These are phyloP conservation scores for Hippopotamus amphibius DNA, from an alignment of 2,113 vertebrate genomes.

Conservation along the genomic window DNA sequence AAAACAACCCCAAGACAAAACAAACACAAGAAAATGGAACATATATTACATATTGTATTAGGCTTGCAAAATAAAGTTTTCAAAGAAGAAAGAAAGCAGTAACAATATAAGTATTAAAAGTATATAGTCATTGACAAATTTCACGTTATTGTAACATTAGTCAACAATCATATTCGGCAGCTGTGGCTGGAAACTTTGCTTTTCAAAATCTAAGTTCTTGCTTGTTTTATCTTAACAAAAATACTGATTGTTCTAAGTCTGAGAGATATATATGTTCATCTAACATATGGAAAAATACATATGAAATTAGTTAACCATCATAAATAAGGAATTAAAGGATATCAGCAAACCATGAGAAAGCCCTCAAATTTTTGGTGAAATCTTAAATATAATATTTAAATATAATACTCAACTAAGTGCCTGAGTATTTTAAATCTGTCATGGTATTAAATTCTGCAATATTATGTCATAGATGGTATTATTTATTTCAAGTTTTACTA, in stretches of 20 bases:
- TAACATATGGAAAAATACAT: not conserved
- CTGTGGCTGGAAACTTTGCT: not conserved
- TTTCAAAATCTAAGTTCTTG: slow-evolving; percentile 9
- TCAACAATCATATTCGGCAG: not conserved
- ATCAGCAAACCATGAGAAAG: not conserved
- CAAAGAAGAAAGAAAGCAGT: not conserved
- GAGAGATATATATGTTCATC: not conserved
- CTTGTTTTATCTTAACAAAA: not conserved
- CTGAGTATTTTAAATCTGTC: not conserved
- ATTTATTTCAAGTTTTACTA: slow-evolving; percentile 48
- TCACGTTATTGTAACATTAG: not conserved
- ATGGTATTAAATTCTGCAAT: not conserved
- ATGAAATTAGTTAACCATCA: not conserved
- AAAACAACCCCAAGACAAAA: not conserved
- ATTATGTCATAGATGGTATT: not conserved
- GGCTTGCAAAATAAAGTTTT: not conserved
- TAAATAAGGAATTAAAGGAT: not conserved
- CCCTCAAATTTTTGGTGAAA: not conserved
- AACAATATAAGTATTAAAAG: not conserved
- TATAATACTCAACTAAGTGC: not conserved
- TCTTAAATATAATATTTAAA: not conserved
- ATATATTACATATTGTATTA: not conserved
- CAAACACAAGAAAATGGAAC: not conserved
- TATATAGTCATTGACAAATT: not conserved
- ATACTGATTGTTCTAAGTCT: not conserved